phyloP scores from a whole-genome alignment of 2,888 invertebrate species.

The Rotaria macrura region DNA sequence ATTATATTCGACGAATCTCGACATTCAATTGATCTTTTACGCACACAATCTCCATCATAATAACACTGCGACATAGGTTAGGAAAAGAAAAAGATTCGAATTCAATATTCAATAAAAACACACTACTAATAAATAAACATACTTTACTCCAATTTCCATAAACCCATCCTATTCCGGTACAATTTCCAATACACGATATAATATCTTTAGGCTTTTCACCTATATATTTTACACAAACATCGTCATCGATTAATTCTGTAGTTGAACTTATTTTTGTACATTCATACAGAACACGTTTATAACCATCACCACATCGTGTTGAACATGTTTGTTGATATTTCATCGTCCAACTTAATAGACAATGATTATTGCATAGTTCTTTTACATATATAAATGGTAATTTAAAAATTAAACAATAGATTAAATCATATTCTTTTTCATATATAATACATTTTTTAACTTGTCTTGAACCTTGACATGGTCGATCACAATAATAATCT shows the following conservation, averaged over 20 bases:
- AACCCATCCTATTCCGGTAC: background rate
- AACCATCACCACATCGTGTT: constrained; percentile 9
- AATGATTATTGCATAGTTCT: background rate
- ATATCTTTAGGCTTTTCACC: background rate
- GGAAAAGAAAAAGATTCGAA: background rate
- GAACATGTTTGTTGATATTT: background rate
- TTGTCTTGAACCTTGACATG: constrained; percentile 7
- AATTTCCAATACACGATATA: background rate
- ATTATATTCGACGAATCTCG: background rate
- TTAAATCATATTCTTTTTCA: background rate
- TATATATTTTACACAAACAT: background rate
- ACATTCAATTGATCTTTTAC: background rate
- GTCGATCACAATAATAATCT: constrained; percentile 3
- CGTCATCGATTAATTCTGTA: background rate
- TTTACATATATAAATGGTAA: background rate
- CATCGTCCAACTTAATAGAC: background rate
- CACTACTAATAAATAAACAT: background rate
- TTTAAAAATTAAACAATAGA: background rate
- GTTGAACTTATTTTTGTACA: background rate
- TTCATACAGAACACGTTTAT: background rate
- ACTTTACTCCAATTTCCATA: constrained; percentile 4
- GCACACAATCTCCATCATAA: background rate
- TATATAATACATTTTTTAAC: background rate
- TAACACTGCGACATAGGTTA: background rate
- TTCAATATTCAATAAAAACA: background rate